Evolutionary conservation across 2,113 vertebrate species (phyloP).

Genomic region (Hylia prasina): DNA sequence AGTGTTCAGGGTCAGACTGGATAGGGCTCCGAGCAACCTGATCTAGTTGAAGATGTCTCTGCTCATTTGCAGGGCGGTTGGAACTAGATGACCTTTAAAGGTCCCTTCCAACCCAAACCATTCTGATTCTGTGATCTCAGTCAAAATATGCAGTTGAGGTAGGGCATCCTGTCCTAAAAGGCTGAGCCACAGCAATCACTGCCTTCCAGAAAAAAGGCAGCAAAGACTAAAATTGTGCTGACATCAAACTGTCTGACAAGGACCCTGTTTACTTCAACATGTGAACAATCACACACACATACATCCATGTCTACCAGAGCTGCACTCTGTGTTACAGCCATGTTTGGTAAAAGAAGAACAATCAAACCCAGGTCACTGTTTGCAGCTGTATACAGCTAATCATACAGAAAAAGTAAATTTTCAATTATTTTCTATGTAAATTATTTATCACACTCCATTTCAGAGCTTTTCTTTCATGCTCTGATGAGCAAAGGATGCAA

Average conservation of each 20-base stretch:
- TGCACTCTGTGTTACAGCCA: background rate
- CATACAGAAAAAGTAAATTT: background rate
- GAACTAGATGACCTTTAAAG: background rate
- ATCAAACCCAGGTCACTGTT: background rate
- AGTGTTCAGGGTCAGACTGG: background rate
- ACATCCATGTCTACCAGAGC: background rate
- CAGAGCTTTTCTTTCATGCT: background rate
- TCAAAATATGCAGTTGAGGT: background rate
- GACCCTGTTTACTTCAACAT: background rate
- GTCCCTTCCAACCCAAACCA: background rate
- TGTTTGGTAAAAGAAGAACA: background rate
- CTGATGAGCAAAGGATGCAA: background rate
- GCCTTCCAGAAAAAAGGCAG: background rate
- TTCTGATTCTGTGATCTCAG: background rate
- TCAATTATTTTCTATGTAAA: background rate
- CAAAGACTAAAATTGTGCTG: background rate
- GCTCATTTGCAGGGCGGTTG: rapidly evolving
- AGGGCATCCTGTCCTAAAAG: slow-evolving; percentile 14
- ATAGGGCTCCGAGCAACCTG: background rate
- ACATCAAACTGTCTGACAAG: background rate
- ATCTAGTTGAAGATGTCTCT: background rate
- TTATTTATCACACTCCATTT: background rate
- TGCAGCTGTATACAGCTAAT: background rate
- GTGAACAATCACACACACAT: background rate
- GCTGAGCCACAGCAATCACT: background rate